Evolutionary conservation across 1,140 invertebrate genomes (phyloP).

Genomic region (Mizuhopecten yessoensis): DNA sequence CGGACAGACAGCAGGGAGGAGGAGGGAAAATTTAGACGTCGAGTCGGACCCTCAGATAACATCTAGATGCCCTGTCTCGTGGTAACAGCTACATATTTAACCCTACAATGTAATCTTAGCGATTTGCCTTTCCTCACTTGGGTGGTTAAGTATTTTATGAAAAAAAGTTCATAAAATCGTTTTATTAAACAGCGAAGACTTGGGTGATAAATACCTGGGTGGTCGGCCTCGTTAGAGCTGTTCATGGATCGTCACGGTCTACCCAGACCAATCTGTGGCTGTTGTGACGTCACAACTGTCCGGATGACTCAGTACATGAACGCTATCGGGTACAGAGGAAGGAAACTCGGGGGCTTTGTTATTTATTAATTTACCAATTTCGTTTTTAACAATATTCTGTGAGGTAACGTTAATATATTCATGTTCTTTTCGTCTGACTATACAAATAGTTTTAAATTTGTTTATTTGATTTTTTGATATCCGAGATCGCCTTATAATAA

Average conservation of each 20-base stretch:
- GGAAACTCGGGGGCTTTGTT: background rate
- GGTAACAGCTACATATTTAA: constrained; percentile 14
- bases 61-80: constrained; percentile 12
- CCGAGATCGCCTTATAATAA: too few species aligned
- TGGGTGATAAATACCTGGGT: background rate
- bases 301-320: background rate
- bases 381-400: too few species aligned
- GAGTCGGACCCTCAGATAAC: background rate
- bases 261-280: background rate
- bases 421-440: too few species aligned
- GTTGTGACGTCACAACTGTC: background rate
- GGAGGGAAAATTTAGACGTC: constrained; percentile 19
- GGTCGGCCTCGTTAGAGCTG: background rate
- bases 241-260: background rate
- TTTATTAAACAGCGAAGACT: constrained; percentile 21
- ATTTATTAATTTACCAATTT: too few species aligned
- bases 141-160: constrained; percentile 34
- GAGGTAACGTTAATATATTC: too few species aligned
- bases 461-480: too few species aligned
- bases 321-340: background rate
- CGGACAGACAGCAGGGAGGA: background rate
- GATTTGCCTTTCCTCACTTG: constrained; percentile 25
- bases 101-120: constrained; percentile 38
- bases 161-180: constrained; percentile 30
- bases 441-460: too few species aligned